Percentiles rank a stretch among this genome's conserved stretches.
Conservation (phyloP, 2,113 vertebrate genomes). For the Anser brachyrhynchus region DNA sequence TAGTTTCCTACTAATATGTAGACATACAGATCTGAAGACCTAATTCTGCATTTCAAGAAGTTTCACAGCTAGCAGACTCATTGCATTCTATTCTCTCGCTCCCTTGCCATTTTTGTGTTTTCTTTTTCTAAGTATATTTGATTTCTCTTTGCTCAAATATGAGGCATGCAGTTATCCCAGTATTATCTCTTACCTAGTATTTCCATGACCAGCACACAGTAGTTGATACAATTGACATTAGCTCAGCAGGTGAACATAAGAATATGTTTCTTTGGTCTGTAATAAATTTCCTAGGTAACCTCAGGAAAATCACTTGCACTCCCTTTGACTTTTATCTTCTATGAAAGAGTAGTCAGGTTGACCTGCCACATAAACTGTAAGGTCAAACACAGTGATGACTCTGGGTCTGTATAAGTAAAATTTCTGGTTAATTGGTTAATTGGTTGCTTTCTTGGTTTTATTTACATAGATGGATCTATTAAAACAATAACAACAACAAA, state of each 20-base stretch:
- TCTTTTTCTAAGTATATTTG: neutral
- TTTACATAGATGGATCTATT: neutral
- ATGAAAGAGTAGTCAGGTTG: neutral
- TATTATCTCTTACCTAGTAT: neutral
- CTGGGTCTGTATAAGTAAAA: rapidly evolving
- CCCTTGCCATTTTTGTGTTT: neutral
- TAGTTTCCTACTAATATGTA: neutral
- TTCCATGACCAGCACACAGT: neutral
- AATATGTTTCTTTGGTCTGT: neutral
- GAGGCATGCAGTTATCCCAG: neutral
- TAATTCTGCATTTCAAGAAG: neutral
- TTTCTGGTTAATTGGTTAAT: neutral
- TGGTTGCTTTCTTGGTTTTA: neutral
- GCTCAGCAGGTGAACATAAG: rapidly evolving
- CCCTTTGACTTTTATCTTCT: neutral
- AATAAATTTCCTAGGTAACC: neutral
- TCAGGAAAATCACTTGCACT: neutral
- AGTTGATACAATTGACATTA: neutral
- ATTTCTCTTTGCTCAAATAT: neutral
- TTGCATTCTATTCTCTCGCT: neutral
- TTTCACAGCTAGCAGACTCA: neutral
- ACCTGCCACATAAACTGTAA: neutral
- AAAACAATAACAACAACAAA: neutral
- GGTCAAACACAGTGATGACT: neutral
- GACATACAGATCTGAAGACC: neutral